phyloP scores from a whole-genome alignment of 1,140 invertebrate species.

The Scylla paramamosain region DNA sequence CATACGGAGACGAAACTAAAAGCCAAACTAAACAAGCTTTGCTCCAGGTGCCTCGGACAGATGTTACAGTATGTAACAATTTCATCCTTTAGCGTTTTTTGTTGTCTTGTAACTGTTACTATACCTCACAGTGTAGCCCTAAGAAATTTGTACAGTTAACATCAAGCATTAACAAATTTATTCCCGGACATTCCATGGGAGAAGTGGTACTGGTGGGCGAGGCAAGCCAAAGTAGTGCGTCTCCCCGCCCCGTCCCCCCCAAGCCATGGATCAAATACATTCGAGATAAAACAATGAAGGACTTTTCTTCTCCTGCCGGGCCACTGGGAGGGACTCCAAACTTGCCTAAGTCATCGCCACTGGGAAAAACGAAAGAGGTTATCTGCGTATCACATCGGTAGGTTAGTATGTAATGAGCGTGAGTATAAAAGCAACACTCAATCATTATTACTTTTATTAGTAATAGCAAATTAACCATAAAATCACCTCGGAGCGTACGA shows the following conservation, averaged over 20 bases:
- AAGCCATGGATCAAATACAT: constrained; percentile 35
- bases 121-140: constrained; percentile 58
- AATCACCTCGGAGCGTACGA: too few relatives aligned
- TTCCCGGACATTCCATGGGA: constrained; percentile 60
- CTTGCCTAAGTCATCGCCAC: too few relatives aligned
- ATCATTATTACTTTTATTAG: too few relatives aligned
- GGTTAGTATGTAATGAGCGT: too few relatives aligned
- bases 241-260: background rate
- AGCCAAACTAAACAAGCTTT: constrained; percentile 30
- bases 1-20: background rate
- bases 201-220: constrained; percentile 39
- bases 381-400: too few relatives aligned
- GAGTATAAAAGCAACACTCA: too few relatives aligned
- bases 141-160: constrained; percentile 64
- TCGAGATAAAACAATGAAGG: background rate
- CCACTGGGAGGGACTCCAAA: too few relatives aligned
- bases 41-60: constrained; percentile 45
- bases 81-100: constrained; percentile 23
- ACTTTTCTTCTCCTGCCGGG: too few relatives aligned
- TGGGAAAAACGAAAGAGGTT: too few relatives aligned
- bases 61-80: constrained; percentile 35
- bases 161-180: constrained; percentile 54
- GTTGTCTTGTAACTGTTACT: constrained; percentile 56
- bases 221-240: background rate
- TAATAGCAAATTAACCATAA: too few relatives aligned